phyloP scores from a whole-genome alignment of 2,113 vertebrate genomes.

The Cacatua alba region DNA sequence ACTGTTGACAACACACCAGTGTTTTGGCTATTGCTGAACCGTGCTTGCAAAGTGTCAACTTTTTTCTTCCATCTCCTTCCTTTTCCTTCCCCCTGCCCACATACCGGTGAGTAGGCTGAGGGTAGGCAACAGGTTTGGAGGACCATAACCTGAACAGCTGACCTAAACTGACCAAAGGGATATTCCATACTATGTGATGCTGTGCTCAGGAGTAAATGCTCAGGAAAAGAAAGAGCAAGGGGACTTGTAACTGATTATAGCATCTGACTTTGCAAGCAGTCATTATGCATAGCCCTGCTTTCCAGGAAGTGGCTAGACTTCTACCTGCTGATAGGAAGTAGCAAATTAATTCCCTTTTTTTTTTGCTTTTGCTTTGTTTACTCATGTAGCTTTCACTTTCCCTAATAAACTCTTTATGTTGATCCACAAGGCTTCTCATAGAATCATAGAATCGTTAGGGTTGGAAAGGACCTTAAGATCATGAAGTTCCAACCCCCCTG shows the following conservation, averaged over 20 bases:
- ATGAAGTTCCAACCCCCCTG: no score
- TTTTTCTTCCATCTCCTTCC: background rate
- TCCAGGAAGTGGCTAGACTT: background rate
- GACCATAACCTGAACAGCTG: background rate
- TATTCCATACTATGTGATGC: background rate
- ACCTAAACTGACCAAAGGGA: background rate
- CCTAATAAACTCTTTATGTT: background rate
- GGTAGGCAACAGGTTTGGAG: background rate
- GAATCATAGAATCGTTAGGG: no score
- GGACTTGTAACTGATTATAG: background rate
- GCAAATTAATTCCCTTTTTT: rapidly evolving
- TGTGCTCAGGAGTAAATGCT: background rate
- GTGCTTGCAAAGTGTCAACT: background rate
- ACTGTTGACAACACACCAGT: background rate
- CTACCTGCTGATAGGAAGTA: background rate
- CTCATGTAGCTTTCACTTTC: background rate
- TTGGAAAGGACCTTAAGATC: no score
- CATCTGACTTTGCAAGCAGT: background rate
- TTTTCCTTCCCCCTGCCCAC: background rate
- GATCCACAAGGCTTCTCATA: background rate
- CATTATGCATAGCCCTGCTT: background rate
- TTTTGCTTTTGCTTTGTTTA: background rate
- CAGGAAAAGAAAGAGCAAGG: background rate
- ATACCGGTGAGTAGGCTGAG: background rate
- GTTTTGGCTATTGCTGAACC: background rate